phyloP scores from a whole-genome alignment of 2,113 vertebrate genomes.

The Scartelaos histophorus region DNA sequence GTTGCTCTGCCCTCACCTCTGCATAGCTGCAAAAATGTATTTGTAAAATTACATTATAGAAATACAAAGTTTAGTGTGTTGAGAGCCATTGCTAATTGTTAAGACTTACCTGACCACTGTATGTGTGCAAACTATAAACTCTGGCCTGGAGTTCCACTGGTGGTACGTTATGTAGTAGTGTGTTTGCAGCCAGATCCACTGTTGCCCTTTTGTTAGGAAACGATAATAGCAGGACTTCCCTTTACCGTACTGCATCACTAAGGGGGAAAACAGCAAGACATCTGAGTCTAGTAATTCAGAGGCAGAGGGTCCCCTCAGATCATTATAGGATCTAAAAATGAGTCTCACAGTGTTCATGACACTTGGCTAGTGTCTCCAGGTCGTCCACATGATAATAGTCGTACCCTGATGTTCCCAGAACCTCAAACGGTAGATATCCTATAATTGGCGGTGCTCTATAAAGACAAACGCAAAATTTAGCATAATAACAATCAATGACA shows the following conservation, averaged over 20 bases:
- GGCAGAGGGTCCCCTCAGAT: background rate
- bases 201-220: constrained; percentile 97
- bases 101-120: constrained; percentile 91
- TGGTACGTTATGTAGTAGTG: constrained; percentile 99
- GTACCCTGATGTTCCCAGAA: constrained; percentile 97
- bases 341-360: constrained; percentile 95
- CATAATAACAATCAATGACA: background rate
- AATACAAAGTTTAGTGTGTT: background rate
- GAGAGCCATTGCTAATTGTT: background rate
- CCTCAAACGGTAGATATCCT: constrained; percentile 97
- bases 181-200: constrained; percentile 99
- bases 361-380: constrained; percentile 97
- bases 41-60: background rate
- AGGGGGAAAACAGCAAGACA: background rate
- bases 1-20: constrained; percentile 92
- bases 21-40: constrained; percentile 83
- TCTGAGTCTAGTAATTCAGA: constrained; percentile 6
- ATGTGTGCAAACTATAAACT: constrained; percentile 98
- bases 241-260: constrained; percentile 99
- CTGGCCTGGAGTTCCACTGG: constrained; percentile 98
- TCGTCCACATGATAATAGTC: constrained; percentile 99
- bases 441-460: constrained; percentile 96
- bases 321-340: background rate
- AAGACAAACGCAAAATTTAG: constrained; percentile 9
- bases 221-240: constrained; percentile 98